Base-by-base conservation (phyloP, 2,888 invertebrate species). In the Tiliacea aurago region DNA sequence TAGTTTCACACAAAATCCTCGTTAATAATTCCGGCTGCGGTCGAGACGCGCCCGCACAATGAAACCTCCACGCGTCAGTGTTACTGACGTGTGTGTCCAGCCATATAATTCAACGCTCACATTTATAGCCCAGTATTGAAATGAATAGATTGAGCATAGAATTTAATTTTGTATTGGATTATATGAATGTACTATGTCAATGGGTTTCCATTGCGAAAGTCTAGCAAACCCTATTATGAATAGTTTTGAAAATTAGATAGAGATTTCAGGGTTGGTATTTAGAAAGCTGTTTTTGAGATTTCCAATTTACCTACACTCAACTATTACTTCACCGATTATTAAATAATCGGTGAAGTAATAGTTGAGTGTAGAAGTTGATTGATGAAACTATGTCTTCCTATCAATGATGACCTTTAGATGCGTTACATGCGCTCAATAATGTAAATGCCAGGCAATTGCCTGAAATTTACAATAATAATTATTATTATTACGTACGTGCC, bases 51-150 rank as follows among this genome's bases (percentile, higher is more conserved):
- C 49, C 64, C 59, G 53, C 79, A 76, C 67, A 76, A 62, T 68
- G 70, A 64, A 53, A 23, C 56, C 51, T 61, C 55, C 63, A 45
- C 51, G 51, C 63, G 68, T 67, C 73, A 62, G 69, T 91, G 90
- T 88, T 84, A 85, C 88, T 87, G 91, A 88, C 89, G 84, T 86
- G 86, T 90, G 76, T 85, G 80, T 81, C 81, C 84, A 84, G 66
- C 85, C 88, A 80, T 73, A 82, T 89, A 87, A 91, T 89, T 86
- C 88, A 86, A 83, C 74, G 83, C 82, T 79, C 80, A 78, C 78
- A 83, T 84, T 86, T 82, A 79, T 83, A 76, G 78, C 77, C 68
- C 61, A 61, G 76, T 76, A 78, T 78, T 73, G 71, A 85, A 88
- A 86, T 85, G 80, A 83, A 65, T 72, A 82, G 68, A 71, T 72